phyloP scores from a whole-genome alignment of 2,113 vertebrate genomes.

The Vidua macroura region DNA sequence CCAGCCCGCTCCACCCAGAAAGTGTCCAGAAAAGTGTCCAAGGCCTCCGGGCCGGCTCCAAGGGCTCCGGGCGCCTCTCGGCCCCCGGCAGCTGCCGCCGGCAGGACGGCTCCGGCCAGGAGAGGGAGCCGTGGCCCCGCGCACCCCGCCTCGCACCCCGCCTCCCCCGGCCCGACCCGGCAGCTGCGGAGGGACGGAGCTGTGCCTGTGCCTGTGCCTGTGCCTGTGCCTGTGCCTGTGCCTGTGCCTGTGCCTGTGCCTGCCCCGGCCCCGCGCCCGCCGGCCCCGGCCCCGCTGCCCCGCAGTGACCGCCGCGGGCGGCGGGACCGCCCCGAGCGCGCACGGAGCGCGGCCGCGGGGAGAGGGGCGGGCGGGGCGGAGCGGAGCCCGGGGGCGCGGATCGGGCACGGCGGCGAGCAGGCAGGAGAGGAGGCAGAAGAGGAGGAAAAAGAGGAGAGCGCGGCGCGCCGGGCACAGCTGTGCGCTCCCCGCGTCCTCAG shows the following conservation, averaged over 20 bases:
- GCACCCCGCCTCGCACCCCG: neutral
- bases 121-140: conserved; percentile 45
- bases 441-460: neutral
- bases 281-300: too few species aligned
- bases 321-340: neutral
- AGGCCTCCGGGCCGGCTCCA: too few species aligned
- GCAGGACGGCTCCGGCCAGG: neutral
- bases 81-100: neutral
- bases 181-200: neutral
- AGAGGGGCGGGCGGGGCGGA: neutral
- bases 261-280: too few species aligned
- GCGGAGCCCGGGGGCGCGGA: neutral
- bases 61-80: too few species aligned
- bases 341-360: neutral
- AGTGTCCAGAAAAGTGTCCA: too few species aligned
- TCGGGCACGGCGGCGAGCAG: neutral
- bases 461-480: neutral
- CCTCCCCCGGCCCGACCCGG: neutral
- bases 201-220: neutral
- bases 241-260: neutral
- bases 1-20: neutral
- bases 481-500: neutral
- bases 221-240: neutral
- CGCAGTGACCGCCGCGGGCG: neutral
- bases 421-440: neutral